Base-by-base conservation (phyloP, 2,797 vertebrate genomes). In the Chelonia mydas region DNA sequence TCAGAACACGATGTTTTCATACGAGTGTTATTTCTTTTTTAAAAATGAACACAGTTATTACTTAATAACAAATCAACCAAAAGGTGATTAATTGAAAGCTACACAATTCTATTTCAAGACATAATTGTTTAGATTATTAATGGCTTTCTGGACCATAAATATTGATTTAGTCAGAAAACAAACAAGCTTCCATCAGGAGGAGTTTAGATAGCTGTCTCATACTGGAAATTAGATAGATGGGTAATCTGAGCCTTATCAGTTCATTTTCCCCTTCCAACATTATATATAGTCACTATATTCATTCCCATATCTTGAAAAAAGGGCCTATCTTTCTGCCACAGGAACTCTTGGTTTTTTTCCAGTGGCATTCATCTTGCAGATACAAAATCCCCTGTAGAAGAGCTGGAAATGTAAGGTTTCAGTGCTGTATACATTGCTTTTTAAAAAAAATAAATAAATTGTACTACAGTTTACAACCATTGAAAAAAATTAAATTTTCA, bases 171-270 rank as follows among this genome's bases (percentile, higher is more conserved):
- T 87, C 77, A 68, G 53, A 92, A 95, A 68, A 90, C 33, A 94
- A 97, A 94, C 81, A 92, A 78, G 47, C 84, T 91, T 90, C 50
- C 47, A n/a, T 88, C 83, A 86, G 87, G 93, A 89, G 83, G 79
- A 3, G 61, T 92, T 92, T 45, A 61, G 45, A 81, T 87, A 90
- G 53, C 84, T 95, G 28, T 88, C 68, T 95, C 80, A 83, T 88
- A 79, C 87, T 96, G 88, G 90, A 96, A 95, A 96, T 96, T 88
- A 92, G 72, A 95, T 72, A 90, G 51, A 94, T 96, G 85, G 90
- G 19, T 25, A 31, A 61, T 93, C 78, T 90, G n/a, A 94, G 85
- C 89, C 81, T 85, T 19, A 81, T 90, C 92, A 77, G 23, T 87
- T 3, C 11, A 28, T 27, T 80, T 94, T 61, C 27, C 84, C 78